Conservation (phyloP, 2,113 vertebrate species). For the Telmatochromis brachygnathus region DNA sequence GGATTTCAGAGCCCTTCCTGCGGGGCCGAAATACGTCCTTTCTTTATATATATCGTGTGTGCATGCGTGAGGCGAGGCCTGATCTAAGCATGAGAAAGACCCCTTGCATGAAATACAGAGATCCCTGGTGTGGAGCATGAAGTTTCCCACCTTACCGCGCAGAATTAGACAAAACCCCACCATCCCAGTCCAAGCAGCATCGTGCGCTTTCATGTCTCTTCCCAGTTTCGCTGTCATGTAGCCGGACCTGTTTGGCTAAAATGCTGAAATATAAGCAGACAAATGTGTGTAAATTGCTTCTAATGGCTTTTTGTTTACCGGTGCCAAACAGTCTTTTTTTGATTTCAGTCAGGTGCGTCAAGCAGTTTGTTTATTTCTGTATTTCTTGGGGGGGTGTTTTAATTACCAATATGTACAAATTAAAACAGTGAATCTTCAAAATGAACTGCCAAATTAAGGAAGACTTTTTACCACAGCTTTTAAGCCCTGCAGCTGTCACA, state of each 20-base stretch:
- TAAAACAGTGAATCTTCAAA: neutral
- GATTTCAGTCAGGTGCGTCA: neutral
- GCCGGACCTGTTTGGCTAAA: conserved; percentile 15
- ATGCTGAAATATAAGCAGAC: neutral
- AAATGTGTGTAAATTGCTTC: conserved; percentile 11
- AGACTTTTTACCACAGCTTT: neutral
- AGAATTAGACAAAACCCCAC: conserved; percentile 5
- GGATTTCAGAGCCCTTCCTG: neutral
- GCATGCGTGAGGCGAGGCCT: conserved; percentile 58
- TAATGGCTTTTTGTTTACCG: conserved; percentile 13
- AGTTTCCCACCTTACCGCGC: neutral
- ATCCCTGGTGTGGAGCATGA: conserved; percentile 42
- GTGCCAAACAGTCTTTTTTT: conserved; percentile 42
- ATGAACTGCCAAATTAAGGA: conserved; percentile 32
- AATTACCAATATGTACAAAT: neutral
- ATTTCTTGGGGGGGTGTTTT: neutral
- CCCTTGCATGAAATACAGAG: conserved; percentile 56
- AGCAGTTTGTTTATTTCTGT: neutral
- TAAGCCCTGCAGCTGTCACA: neutral
- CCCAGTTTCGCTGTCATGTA: conserved; percentile 10
- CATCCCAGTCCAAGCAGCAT: neutral
- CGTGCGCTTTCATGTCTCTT: conserved; percentile 13
- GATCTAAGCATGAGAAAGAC: conserved; percentile 62
- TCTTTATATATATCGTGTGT: conserved; percentile 45
- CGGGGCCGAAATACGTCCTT: neutral